Base-by-base conservation (phyloP, 2,113 vertebrate genomes). In the Cyphomyrus discorhynchus region DNA sequence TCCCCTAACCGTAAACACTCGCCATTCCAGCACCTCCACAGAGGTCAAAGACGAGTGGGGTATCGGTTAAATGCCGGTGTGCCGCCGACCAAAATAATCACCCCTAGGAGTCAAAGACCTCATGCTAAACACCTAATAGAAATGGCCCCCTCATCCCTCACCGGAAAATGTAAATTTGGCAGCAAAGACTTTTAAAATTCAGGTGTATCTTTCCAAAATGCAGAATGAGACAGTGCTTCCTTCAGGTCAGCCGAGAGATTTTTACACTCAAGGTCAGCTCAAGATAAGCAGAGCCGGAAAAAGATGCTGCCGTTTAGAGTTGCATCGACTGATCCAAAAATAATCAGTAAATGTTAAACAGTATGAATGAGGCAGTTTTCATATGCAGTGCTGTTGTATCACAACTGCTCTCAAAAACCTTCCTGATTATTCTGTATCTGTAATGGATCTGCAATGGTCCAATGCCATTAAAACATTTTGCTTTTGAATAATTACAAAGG, bases 41-140 rank as follows among this genome's bases (percentile, higher is more conserved):
- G 92, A 93, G 94, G 94, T 95, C 95, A 95, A 96, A 95, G 95
- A 96, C 94, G 94, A 95, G 94, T 95, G 92, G 95, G 95, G 95
- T 95, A 94, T 95, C 94, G 95, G 4, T 19, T 15, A 77, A 39
- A 17, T 77, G 70, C 93, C 91, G 46, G 90, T 56, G 91, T 91
- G 15, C 86, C 94, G 95, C 95, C 93, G 93, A 96, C 95, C 94
- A 93, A 94, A 95, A 95, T 95, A 95, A 95, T 94, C 94, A 95
- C 95, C 94, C 94, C 94, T 92, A 95, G 90, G 93, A 92, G 94
- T 93, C 90, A 92, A 92, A 93, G 92, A 91, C 92, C 94, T 92
- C 93, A 93, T 93, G 91, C 91, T 92, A 93, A 92, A 88, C 91
- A 91, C 85, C n/a, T 13, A 70, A 31, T 70, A 70, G 62, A 90